Base-by-base conservation (phyloP, 2,797 vertebrate species). In the Varecia variegata region DNA sequence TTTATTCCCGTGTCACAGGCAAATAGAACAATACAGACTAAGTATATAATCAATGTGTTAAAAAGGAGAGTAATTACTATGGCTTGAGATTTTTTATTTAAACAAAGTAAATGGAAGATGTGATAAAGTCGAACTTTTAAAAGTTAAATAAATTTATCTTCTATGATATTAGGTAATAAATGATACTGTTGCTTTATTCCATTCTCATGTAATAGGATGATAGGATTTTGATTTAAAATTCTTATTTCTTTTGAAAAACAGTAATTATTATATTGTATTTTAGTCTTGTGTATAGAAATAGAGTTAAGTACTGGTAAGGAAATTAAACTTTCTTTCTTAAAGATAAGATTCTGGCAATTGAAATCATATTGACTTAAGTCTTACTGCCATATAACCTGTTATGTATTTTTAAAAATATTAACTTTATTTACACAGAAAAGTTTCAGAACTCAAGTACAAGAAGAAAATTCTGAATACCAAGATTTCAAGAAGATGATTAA, bases 401-500 rank as follows among this genome's bases (percentile, higher is more conserved):
- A 2, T 32, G 0, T 85, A 6, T 92, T 92, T 83, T 88, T 73
- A 77, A 74, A 74, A 94, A 2, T 0, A 52, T 35, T 68, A 88
- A 88, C 15, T 96, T 93, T 68, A 20, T 94, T 94, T 93, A 90
- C 86, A 91, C 98, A 99, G 99, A 98, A 98, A 97, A 98, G 96
- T 74, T 96, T 98, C 67, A 90, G 82, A 27, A 96, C 96, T 97
- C 70, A 85, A 2, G 96, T 98, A 73, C 77, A 74, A 88, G 97
- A 97, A 71, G 98, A 96, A 56, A 97, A 94, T 32, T 79, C 45
- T 80, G 95, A 98, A 0, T 94, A 93, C 82, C 95, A 84, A 68
- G 98, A 97, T 93, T 95, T 99, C 76, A 98, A 98, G 97, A 98
- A 65, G 89, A 97, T 98, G 88, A 97, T 94, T 43, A 97, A 94